These are phyloP conservation scores for Aricia agestis DNA, from an alignment of 1,140 invertebrate genomes.

Conservation along the genomic window DNA sequence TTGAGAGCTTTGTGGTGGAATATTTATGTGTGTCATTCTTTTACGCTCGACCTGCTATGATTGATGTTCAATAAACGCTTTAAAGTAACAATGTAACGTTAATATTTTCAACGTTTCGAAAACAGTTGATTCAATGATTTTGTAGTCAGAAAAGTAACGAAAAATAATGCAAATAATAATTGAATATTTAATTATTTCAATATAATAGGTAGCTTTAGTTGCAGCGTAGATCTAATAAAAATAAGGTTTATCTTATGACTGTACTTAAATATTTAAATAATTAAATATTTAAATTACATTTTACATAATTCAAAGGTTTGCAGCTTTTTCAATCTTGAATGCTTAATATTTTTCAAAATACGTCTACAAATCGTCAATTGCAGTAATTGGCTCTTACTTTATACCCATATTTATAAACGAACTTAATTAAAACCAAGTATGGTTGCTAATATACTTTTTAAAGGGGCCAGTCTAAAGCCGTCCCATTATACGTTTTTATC, in stretches of 20 bases:
- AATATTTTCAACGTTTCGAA: neutral
- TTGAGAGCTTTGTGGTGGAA: conserved; percentile 21
- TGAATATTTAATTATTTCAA: too few species aligned
- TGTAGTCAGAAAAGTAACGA: neutral
- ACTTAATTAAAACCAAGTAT: neutral
- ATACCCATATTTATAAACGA: neutral
- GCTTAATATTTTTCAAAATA: neutral
- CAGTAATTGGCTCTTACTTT: neutral
- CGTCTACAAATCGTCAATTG: neutral
- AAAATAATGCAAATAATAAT: neutral
- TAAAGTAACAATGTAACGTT: conserved; percentile 19
- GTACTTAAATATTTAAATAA: too few species aligned
- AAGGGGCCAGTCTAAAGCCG: conserved; percentile 3
- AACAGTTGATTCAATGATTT: neutral
- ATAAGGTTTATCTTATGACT: too few species aligned
- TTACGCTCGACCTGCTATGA: conserved; percentile 12
- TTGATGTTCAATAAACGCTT: conserved; percentile 21
- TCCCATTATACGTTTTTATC: conserved; percentile 7
- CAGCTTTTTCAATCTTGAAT: too few species aligned
- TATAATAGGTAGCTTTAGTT: too few species aligned
- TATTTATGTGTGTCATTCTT: conserved; percentile 17
- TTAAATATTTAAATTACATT: too few species aligned
- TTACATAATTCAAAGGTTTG: too few species aligned
- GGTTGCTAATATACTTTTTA: conserved; percentile 4
- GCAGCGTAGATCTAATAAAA: too few species aligned